These are phyloP conservation scores for Boleophthalmus pectinirostris DNA, from an alignment of 2,113 vertebrate genomes.

Conservation along the genomic window DNA sequence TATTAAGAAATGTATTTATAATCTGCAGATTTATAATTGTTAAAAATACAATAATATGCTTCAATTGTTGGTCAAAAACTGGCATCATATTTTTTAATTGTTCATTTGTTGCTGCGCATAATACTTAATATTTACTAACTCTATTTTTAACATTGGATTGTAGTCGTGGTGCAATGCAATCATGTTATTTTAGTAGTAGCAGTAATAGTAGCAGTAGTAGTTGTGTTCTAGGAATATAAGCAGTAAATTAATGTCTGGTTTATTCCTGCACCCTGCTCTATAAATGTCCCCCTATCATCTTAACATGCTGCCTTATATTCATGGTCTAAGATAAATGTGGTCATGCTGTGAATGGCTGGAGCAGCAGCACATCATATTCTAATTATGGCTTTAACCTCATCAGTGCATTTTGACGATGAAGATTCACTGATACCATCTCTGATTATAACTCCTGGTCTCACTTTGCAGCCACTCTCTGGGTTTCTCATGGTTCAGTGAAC, in stretches of 20 bases:
- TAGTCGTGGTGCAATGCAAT: not conserved
- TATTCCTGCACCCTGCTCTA: not conserved
- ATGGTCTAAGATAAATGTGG: slow-evolving; percentile 9
- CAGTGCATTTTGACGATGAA: slow-evolving; percentile 55
- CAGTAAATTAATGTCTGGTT: not conserved
- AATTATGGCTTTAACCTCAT: slow-evolving; percentile 41
- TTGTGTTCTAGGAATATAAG: too few species aligned
- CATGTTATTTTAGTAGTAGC: not conserved
- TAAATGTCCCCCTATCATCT: not conserved
- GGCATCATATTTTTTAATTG: too few species aligned
- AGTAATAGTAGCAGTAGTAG: too few species aligned
- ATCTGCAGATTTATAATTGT: too few species aligned
- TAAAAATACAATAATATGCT: too few species aligned
- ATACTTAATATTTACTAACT: too few species aligned
- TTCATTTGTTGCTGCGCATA: too few species aligned
- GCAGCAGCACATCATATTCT: slow-evolving; percentile 25
- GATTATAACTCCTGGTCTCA: slow-evolving; percentile 39
- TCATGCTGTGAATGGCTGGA: slow-evolving; percentile 18
- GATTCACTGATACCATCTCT: slow-evolving; percentile 34
- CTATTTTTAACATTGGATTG: not conserved
- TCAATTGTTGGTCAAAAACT: too few species aligned
- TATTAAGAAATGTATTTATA: not conserved
- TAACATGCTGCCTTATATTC: not conserved
- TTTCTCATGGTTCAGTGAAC: slow-evolving; percentile 13
- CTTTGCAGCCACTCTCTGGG: not conserved